A percentile compares a stretch with the other conserved stretches of the same genome.
Evolutionary conservation across 2,888 invertebrate species (phyloP).

Genomic region (Tipula lateralis): DNA sequence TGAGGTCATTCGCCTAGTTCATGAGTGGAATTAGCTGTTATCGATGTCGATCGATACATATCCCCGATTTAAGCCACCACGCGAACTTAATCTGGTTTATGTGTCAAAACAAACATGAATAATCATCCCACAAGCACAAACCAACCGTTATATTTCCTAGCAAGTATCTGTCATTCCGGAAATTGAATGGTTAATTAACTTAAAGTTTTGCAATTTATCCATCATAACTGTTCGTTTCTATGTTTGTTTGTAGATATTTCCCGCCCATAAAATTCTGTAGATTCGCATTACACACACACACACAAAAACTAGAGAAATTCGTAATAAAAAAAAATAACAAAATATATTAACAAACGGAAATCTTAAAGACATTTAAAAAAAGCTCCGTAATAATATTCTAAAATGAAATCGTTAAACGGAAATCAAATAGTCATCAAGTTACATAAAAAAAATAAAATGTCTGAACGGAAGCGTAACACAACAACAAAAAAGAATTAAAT

Average conservation of each 20-base stretch:
- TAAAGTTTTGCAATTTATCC: neutral
- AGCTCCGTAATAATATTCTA: neutral
- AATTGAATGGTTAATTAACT: neutral
- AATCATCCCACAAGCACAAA: neutral
- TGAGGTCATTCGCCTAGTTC: too few relatives aligned
- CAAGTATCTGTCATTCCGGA: neutral
- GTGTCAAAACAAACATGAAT: neutral
- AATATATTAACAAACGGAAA: neutral
- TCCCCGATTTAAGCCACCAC: too few relatives aligned
- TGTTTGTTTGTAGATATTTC: neutral
- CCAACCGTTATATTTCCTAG: neutral
- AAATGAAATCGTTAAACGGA: conserved; percentile 19
- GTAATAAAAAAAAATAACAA: neutral
- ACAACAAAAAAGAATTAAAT: neutral
- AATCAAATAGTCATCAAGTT: conserved; percentile 19
- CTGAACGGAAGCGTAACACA: conserved; percentile 11
- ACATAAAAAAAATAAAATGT: neutral
- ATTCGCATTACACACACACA: neutral
- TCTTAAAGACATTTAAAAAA: neutral
- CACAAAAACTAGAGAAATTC: neutral
- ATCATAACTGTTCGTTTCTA: neutral
- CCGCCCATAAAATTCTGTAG: neutral
- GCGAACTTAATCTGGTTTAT: too few relatives aligned
- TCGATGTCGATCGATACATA: too few relatives aligned
- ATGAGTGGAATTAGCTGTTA: too few relatives aligned